These are phyloP conservation scores for Strigamia crassipes DNA, from an alignment of 2,888 invertebrate species.

Conservation along the genomic window DNA sequence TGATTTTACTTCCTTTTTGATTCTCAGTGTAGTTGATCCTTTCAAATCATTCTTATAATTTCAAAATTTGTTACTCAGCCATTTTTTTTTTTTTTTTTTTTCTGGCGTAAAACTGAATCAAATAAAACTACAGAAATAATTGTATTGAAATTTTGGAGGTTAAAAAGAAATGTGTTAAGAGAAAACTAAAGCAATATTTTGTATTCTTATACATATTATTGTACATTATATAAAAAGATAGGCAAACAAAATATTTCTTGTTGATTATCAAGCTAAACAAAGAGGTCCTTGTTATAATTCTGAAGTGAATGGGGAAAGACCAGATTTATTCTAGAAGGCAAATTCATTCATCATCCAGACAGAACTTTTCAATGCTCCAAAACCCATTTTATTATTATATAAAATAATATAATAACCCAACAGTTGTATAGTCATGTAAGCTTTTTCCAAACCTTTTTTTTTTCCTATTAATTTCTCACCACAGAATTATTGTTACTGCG, in stretches of 20 bases:
- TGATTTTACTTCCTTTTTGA: not conserved
- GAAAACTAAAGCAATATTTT: slow-evolving; percentile 6
- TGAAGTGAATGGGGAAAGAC: not conserved
- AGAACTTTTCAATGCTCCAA: slow-evolving; percentile 23
- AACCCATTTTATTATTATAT: not conserved
- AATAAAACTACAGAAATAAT: not conserved
- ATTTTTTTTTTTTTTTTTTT: too few relatives aligned
- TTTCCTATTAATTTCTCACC: not conserved
- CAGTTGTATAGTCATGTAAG: slow-evolving; percentile 29
- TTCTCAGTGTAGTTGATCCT: not conserved
- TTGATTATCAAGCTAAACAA: not conserved
- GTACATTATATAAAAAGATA: slow-evolving; percentile 17
- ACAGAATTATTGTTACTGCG: slow-evolving; percentile 31
- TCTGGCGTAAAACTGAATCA: not conserved
- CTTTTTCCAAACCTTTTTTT: slow-evolving; percentile 8
- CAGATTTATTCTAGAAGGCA: slow-evolving; percentile 4
- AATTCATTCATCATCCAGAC: slow-evolving; percentile 37
- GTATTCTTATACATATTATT: slow-evolving; percentile 28
- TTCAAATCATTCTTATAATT: not conserved
- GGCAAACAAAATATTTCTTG: slow-evolving; percentile 8
- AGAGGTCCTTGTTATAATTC: slow-evolving; percentile 29
- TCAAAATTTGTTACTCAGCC: not conserved
- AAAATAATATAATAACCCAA: not conserved
- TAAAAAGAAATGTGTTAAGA: not conserved
- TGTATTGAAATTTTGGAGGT: not conserved